These are phyloP conservation scores for Deilephila elpenor DNA, from an alignment of 2,888 invertebrate species.

Conservation along the genomic window DNA sequence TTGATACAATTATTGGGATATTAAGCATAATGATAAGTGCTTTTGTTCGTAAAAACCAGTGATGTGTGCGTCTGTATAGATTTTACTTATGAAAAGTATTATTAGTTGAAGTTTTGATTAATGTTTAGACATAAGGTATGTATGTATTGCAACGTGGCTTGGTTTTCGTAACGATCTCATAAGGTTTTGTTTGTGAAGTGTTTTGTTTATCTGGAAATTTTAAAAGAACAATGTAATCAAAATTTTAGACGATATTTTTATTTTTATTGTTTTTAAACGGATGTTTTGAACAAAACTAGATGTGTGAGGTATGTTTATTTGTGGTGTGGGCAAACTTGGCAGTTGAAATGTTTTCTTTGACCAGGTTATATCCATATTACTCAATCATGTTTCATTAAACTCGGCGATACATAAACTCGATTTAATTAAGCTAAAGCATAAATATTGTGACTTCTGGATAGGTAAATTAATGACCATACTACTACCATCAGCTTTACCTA, in stretches of 20 bases:
- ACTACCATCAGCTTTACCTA: not conserved
- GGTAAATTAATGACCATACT: not conserved
- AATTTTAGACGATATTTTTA: constrained; percentile 36
- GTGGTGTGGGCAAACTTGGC: not conserved
- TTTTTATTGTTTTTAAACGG: constrained; percentile 27
- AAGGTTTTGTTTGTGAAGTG: constrained; percentile 84
- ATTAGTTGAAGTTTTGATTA: constrained; percentile 68
- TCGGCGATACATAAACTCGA: no score
- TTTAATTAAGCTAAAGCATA: no score
- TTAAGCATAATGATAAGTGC: constrained; percentile 1
- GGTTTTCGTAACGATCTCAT: constrained; percentile 85
- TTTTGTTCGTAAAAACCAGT: not conserved
- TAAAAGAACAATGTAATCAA: constrained; percentile 52
- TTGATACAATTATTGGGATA: not conserved
- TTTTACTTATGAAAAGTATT: constrained; percentile 71
- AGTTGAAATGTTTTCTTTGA: no score
- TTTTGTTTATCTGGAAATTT: constrained; percentile 84
- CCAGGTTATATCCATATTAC: not conserved
- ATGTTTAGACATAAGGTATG: constrained; percentile 27
- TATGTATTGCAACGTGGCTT: constrained; percentile 71
- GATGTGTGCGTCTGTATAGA: constrained; percentile 39
- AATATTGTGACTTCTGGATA: no score
- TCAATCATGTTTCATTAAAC: not conserved
- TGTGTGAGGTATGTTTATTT: constrained; percentile 8
- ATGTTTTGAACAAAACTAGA: constrained; percentile 5